These are phyloP conservation scores for Mastomys coucha DNA, from an alignment of 2,113 vertebrate genomes.

Conservation along the genomic window DNA sequence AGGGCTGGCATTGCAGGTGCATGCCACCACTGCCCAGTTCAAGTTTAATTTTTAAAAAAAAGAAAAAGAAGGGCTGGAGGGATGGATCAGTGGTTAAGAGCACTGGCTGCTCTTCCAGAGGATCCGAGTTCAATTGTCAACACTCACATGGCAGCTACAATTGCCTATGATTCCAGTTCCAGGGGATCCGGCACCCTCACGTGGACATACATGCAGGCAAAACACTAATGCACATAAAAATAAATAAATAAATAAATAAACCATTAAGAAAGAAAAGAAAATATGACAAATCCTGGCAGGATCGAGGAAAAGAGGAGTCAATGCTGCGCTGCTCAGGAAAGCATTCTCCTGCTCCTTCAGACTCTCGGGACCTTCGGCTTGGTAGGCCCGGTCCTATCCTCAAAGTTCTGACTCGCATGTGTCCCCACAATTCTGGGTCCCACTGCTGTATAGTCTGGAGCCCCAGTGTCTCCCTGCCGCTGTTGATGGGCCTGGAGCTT, in stretches of 20 bases:
- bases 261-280: not conserved
- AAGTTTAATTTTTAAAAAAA: not conserved
- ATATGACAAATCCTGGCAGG: not conserved
- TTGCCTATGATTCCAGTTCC: too few relatives aligned
- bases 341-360: not conserved
- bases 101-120: too few relatives aligned
- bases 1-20: not conserved
- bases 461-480: not conserved
- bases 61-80: too few relatives aligned
- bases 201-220: too few relatives aligned
- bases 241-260: too few relatives aligned
- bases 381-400: not conserved
- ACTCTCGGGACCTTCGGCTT: not conserved
- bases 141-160: too few relatives aligned
- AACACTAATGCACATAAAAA: too few relatives aligned
- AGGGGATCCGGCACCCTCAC: too few relatives aligned
- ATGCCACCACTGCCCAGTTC: not conserved
- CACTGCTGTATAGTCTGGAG: not conserved
- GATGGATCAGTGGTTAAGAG: too few relatives aligned
- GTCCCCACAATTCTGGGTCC: not conserved
- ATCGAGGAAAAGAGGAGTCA: not conserved
- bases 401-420: not conserved
- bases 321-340: not conserved
- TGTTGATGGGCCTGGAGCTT: not conserved
- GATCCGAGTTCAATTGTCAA: too few relatives aligned